Evolutionary conservation across 2,888 invertebrate genomes (phyloP).

Genomic region (Stenurella melanura): DNA sequence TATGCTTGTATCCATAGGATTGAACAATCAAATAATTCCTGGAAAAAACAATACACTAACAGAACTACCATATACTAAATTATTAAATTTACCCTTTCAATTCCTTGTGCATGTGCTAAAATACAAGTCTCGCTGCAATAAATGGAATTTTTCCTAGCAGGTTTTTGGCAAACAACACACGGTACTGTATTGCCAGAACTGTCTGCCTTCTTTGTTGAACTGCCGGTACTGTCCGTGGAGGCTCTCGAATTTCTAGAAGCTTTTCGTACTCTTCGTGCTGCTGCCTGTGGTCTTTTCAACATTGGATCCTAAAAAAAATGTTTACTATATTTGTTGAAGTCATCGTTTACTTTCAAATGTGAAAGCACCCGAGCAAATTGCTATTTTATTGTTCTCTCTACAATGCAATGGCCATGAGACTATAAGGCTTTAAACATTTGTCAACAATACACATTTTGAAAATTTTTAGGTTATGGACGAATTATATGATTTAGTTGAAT

Average conservation of each 20-base stretch:
- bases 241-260: conserved; percentile 68
- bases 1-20: no score
- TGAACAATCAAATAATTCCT: no score
- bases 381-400: no score
- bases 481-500: no score
- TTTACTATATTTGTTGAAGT: neutral
- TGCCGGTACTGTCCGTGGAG: conserved; percentile 68
- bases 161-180: conserved; percentile 87
- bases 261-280: conserved; percentile 70
- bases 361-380: no score
- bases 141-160: conserved; percentile 86
- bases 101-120: conserved; percentile 87
- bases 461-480: no score
- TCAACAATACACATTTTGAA: no score
- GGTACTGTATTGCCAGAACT: conserved; percentile 56
- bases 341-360: no score
- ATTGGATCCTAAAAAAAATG: conserved; percentile 63
- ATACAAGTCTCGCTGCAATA: conserved; percentile 94
- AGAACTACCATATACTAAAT: neutral
- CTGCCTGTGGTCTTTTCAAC: conserved; percentile 69
- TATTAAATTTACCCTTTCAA: conserved; percentile 70
- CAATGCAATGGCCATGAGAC: no score
- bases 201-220: conserved; percentile 55
- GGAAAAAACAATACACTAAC: no score
- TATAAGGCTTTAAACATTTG: no score